A percentile compares a stretch with the other conserved stretches of the same genome.
These are phyloP conservation scores for Patella depressa DNA, from an alignment of 2,888 invertebrate species.

Conservation along the genomic window DNA sequence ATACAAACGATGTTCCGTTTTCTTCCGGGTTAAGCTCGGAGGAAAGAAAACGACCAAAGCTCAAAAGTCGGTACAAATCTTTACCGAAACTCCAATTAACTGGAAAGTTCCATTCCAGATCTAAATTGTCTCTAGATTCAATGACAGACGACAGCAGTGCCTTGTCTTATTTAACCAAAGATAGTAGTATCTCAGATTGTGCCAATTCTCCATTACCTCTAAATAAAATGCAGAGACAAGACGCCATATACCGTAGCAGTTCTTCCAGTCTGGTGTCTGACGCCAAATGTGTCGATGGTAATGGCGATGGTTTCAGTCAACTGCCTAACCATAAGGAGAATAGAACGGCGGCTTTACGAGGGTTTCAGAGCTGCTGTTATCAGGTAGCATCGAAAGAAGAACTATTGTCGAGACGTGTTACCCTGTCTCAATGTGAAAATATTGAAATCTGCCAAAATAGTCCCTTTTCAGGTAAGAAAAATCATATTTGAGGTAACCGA, in stretches of 20 bases:
- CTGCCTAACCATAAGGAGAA: background rate
- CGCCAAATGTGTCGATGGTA: constrained; percentile 26
- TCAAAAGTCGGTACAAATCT: background rate
- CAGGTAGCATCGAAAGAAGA: constrained; percentile 2
- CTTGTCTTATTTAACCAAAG: constrained; percentile 24
- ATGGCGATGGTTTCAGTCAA: constrained; percentile 17
- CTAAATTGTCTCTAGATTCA: constrained; percentile 13
- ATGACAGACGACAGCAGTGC: constrained; percentile 18
- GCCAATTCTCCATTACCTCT: constrained; percentile 17
- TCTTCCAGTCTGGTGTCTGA: constrained; percentile 52
- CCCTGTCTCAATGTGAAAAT: constrained; percentile 19
- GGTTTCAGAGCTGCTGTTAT: constrained; percentile 12
- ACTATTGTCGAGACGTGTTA: constrained; percentile 17
- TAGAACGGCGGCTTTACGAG: background rate
- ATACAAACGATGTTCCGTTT: background rate
- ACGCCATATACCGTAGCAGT: constrained; percentile 44
- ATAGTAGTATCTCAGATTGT: constrained; percentile 23
- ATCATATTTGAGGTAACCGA: too few species aligned
- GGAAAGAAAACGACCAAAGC: background rate
- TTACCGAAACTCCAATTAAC: constrained; percentile 5
- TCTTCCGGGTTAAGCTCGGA: constrained; percentile 8
- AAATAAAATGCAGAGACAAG: constrained; percentile 34
- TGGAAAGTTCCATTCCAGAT: background rate
- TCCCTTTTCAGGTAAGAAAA: background rate
- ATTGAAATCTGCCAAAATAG: constrained; percentile 8